Evolutionary conservation across 2,113 vertebrate genomes (phyloP).

Genomic region (Hippocampus mohnikei): DNA sequence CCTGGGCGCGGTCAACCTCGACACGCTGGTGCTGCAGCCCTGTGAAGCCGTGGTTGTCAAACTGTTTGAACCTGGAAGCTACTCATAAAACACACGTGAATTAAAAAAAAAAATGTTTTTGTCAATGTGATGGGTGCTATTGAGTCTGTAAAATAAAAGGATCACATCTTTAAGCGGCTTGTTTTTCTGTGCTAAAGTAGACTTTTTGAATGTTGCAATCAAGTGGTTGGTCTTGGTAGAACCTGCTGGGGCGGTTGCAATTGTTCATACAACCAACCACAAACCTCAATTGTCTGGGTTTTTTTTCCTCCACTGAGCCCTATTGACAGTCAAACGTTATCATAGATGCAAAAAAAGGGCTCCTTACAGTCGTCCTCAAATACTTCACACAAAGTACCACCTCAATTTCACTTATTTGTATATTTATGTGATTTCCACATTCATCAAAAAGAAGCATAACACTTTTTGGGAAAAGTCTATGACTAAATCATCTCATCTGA

Average conservation of each 20-base stretch:
- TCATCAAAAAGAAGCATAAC: too few relatives aligned
- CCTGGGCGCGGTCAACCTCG: slow-evolving; percentile 48
- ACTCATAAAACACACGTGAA: slow-evolving; percentile 17
- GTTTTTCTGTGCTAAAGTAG: not conserved
- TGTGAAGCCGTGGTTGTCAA: slow-evolving; percentile 71
- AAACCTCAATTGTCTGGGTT: not conserved
- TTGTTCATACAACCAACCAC: not conserved
- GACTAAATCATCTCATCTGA: too few relatives aligned
- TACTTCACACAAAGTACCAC: too few relatives aligned
- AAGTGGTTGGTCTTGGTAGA: not conserved
- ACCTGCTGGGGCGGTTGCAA: not conserved
- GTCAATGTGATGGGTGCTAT: not conserved
- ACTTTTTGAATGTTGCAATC: not conserved
- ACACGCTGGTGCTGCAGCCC: slow-evolving; percentile 54
- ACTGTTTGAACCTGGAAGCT: slow-evolving; percentile 59
- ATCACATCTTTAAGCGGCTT: not conserved
- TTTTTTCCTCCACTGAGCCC: not conserved
- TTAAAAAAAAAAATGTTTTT: not conserved
- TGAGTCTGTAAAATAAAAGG: not conserved
- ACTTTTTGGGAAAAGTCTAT: too few relatives aligned
- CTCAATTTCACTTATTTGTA: too few relatives aligned
- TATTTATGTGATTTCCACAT: too few relatives aligned
- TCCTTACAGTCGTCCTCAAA: too few relatives aligned
- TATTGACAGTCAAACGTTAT: not conserved
- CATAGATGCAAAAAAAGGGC: too few relatives aligned